phyloP scores from a whole-genome alignment of 2,113 vertebrate genomes.

The Sinocyclocheilus anshuiensis region DNA sequence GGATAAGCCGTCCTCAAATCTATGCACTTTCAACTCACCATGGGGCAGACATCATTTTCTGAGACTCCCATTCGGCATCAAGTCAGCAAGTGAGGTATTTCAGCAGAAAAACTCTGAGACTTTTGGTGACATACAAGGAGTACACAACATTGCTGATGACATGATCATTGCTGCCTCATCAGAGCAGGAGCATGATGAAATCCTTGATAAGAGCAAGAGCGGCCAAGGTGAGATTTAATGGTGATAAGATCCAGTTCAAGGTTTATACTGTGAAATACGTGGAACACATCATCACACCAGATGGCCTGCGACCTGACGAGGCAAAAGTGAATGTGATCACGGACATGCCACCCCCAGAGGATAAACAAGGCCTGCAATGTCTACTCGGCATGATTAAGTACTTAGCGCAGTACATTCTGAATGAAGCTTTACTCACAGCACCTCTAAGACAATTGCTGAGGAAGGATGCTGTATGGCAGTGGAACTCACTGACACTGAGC shows the following conservation, averaged over 20 bases:
- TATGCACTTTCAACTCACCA: too few species aligned
- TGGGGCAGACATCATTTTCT: too few species aligned
- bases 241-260: constrained; percentile 55
- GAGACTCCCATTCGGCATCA: too few species aligned
- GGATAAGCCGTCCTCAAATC: too few species aligned
- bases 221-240: constrained; percentile 63
- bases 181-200: constrained; percentile 22
- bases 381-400: constrained; percentile 21
- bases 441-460: too few species aligned
- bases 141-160: constrained; percentile 58
- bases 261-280: too few species aligned
- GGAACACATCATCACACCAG: not conserved
- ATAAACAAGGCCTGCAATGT: constrained; percentile 10
- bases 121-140: constrained; percentile 37
- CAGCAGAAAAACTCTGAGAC: too few species aligned
- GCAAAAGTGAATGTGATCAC: not conserved
- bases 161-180: constrained; percentile 50
- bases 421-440: too few species aligned
- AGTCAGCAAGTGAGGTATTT: too few species aligned
- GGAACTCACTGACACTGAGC: constrained; percentile 42
- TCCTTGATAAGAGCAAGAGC: not conserved
- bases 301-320: not conserved
- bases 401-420: too few species aligned
- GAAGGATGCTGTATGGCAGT: too few species aligned
- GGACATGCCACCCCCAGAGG: not conserved